These are phyloP conservation scores for Rhea americana DNA, from an alignment of 2,113 vertebrate genomes.

Conservation along the genomic window DNA sequence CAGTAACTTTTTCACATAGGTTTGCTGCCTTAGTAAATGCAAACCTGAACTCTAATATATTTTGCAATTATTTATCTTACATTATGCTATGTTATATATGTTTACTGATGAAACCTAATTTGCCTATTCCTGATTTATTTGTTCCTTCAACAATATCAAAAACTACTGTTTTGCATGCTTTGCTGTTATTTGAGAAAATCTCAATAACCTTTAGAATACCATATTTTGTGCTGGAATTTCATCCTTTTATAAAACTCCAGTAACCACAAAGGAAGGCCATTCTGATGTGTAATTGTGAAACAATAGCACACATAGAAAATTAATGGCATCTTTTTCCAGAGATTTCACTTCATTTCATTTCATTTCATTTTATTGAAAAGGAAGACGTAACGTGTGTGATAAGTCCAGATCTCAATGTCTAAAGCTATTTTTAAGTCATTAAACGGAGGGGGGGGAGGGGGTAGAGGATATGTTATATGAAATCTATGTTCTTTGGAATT, in stretches of 20 bases:
- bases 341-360: not conserved
- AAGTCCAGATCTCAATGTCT: not conserved
- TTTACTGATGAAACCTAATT: not conserved
- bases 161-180: not conserved
- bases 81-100: not conserved
- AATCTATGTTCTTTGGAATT: not conserved
- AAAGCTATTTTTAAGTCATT: not conserved
- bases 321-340: not conserved
- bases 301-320: not conserved
- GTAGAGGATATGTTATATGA: not conserved
- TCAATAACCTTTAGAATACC: not conserved
- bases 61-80: conserved; percentile 29
- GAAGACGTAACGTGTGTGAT: not conserved
- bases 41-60: not conserved
- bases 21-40: not conserved
- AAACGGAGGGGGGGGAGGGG: not conserved
- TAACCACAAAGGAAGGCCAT: not conserved
- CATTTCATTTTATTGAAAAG: not conserved
- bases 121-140: not conserved
- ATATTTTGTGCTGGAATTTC: not conserved
- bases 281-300: not conserved
- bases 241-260: not conserved
- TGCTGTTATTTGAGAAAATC: not conserved
- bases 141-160: not conserved
- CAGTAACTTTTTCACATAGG: not conserved